Base-by-base conservation (phyloP, 1,140 invertebrate genomes). In the Zeugodacus cucurbitae region DNA sequence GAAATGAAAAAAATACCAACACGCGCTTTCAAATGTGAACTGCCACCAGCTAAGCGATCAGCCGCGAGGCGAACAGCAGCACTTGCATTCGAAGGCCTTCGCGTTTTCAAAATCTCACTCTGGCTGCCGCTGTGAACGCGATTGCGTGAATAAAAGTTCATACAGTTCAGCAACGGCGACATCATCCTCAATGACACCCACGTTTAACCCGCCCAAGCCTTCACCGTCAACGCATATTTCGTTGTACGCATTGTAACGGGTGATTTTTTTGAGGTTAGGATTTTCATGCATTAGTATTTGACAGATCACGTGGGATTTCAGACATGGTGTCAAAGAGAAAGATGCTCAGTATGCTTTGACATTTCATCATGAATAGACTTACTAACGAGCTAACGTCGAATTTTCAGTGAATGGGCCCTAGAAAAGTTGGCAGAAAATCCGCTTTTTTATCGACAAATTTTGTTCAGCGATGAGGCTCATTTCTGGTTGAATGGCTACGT, bases 201-300 rank as follows among this genome's bases (percentile, higher is more conserved):
- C 67, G 5, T 26, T 70, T 20, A 70, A 20, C 29, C 67, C 34
- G 67, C 67, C 67, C 11, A 70, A 8, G 67, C 32, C 32, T 17
- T 37, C 32, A 20, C 67, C 67, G 10, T 48, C 82, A 44, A 41
- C 57, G n/a, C 88, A 78, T 17, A 57, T 44, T n/a, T 91, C 91
- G 10, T 58, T 92, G 44, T 85, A 85, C 5, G n/a, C n/a, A n/a
- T n/a, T n/a, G n/a, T n/a, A n/a, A 89, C 91, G 10, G 89, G n/a
- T n/a, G n/a, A n/a, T n/a, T n/a, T n/a, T n/a, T n/a, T n/a, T n/a
- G n/a, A n/a, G n/a, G n/a, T n/a, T n/a, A n/a, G n/a, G n/a, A n/a
- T n/a, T n/a, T n/a, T n/a, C n/a, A n/a, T n/a, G n/a, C n/a, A n/a
- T n/a, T n/a, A n/a, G n/a, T n/a, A n/a, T n/a, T n/a, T n/a, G n/a